A percentile compares a stretch with the other conserved stretches of the same genome.
phyloP scores from a whole-genome alignment of 2,113 vertebrate species.

The Megaceryle maxima region DNA sequence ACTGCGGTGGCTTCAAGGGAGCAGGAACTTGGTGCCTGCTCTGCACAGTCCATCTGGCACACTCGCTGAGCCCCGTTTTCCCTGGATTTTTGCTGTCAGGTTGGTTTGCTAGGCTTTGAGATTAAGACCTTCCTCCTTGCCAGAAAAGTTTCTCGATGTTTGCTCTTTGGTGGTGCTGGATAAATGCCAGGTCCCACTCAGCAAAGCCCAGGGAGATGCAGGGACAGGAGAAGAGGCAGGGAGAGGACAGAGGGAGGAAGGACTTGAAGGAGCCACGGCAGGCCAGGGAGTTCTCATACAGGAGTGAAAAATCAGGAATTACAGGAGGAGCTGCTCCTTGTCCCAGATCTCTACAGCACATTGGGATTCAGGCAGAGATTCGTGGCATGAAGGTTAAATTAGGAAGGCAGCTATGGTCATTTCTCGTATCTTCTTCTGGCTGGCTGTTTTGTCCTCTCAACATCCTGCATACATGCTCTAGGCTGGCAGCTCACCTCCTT shows the following conservation, averaged over 20 bases:
- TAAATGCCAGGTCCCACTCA: neutral
- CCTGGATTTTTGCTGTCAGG: neutral
- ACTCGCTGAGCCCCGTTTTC: rapidly evolving
- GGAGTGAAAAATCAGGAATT: neutral
- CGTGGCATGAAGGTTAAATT: neutral
- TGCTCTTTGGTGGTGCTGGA: neutral
- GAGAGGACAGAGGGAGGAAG: neutral
- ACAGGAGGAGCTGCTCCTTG: neutral
- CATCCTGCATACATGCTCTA: neutral
- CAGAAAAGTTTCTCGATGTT: neutral
- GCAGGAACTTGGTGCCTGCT: neutral
- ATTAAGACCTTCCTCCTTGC: neutral
- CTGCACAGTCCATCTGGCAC: rapidly evolving
- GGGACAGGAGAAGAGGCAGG: neutral
- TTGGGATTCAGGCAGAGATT: neutral
- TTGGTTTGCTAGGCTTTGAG: neutral
- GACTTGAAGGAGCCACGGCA: neutral
- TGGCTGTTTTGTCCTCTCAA: neutral
- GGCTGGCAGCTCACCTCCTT: neutral
- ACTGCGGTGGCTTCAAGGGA: neutral
- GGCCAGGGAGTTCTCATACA: neutral
- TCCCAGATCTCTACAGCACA: neutral
- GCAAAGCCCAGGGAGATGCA: neutral
- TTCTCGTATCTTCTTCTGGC: neutral
- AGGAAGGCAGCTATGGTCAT: neutral